Percentiles rank a stretch among this genome's conserved stretches.
Conservation (phyloP, 1,140 invertebrate species). For the Hormaphis cornu region DNA sequence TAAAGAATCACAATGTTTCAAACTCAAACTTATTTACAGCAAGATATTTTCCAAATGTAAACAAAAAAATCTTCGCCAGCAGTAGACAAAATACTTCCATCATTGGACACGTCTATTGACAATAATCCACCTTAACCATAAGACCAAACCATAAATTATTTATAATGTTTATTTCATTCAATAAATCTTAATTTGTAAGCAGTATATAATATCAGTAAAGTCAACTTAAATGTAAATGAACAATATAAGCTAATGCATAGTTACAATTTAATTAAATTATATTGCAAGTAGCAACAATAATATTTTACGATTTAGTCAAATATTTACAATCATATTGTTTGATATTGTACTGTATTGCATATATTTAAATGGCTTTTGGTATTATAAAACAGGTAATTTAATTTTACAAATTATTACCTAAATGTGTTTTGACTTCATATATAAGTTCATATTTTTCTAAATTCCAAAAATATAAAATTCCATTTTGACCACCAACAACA, state of each 20-base stretch:
- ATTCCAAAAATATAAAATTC: constrained; percentile 10
- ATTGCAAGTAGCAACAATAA: no score
- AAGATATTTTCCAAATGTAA: neutral
- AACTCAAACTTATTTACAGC: no score
- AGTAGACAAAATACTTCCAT: neutral
- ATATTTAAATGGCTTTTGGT: neutral
- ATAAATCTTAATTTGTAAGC: no score
- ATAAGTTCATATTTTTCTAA: constrained; percentile 21
- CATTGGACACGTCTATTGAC: constrained; percentile 2
- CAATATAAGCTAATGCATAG: no score
- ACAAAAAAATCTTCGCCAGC: neutral
- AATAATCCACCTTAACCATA: neutral
- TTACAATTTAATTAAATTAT: no score
- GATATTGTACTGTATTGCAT: neutral
- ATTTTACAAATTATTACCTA: constrained; percentile 1
- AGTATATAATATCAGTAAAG: no score
- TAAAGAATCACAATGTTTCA: no score
- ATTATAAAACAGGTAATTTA: neutral
- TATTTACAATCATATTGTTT: no score
- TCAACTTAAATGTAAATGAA: no score
- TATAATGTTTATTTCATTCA: no score
- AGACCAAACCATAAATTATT: no score
- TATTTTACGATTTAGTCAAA: no score
- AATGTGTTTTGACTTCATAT: constrained; percentile 32
- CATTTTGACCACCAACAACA: constrained; percentile 10